Evolutionary conservation across 2,113 vertebrate species (phyloP), one percentile per base, ranked within the genome.

Genomic region (Calyptomena viridis): DNA sequence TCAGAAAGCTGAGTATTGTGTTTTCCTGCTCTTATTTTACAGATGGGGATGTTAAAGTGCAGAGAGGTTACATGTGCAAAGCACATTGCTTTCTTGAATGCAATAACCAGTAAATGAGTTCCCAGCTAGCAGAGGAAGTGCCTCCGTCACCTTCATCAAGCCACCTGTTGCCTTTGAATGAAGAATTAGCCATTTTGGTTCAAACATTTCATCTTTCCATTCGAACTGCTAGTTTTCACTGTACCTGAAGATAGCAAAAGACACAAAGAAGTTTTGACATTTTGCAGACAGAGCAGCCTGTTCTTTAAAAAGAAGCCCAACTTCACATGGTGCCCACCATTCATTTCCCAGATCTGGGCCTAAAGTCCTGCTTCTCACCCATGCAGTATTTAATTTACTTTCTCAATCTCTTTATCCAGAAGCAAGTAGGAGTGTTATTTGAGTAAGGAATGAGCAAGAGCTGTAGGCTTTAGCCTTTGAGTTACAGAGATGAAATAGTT

Each of bases 31-130:
- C 76, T 76, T 74, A 44, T 82, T 76, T 89, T 90, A 68, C 88
- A 87, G 76, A 87, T 72, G 88, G 68, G 46, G 76, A 84, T 68
- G 69, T 68, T 93, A 49, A 89, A 95, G 93, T 67, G 92, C 85
- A 90, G 76, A 64, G 60, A 68, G 90, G 93, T 92, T 95, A 93
- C 93, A 96, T 53, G 93, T 96, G 94, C 92, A 94, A 86, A 93
- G 77, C 93, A 95, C 88, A 84, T 93, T 94, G 69, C 85, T 88
- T 81, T 72, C 52, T 93, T 64, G n/a, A 80, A 81, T 62, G 53
- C 62, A 93, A 94, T 96, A 90, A 93, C 49, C 27, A 82, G 84
- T 39, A 94, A 88, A 90, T 64, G 68, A 95, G 83, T 68, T 92
- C 88, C 86, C 69, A 95, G 83, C 47, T 60, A 88, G 87, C 68